phyloP scores from a whole-genome alignment of 2,797 vertebrate genomes.

The Falco novaeseelandiae region DNA sequence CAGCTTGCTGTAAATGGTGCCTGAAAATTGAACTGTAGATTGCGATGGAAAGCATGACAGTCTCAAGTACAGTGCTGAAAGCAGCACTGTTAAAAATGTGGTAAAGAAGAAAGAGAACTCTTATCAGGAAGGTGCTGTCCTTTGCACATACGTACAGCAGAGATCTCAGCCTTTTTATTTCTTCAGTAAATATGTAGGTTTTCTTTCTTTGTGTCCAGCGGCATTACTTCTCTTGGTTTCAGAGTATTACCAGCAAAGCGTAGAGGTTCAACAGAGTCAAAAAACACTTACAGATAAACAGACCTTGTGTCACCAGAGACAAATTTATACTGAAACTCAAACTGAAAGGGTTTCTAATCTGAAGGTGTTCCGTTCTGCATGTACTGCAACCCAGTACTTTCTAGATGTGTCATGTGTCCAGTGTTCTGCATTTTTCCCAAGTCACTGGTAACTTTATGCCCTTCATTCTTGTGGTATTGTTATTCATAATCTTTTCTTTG shows the following conservation, averaged over 20 bases:
- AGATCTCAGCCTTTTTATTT: background rate
- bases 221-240: background rate
- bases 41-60: background rate
- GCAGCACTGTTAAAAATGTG: background rate
- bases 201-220: background rate
- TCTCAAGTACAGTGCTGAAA: background rate
- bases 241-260: background rate
- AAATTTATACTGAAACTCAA: background rate
- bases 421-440: constrained; percentile 2
- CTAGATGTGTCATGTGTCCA: background rate
- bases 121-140: background rate
- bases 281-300: background rate
- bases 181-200: background rate
- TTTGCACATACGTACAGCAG: background rate
- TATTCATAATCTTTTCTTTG: constrained; percentile 65
- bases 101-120: background rate
- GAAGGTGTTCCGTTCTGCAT: background rate
- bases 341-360: background rate
- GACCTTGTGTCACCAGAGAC: background rate
- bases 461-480: constrained; percentile 57
- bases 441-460: constrained; percentile 43
- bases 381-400: background rate
- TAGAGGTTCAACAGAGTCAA: background rate
- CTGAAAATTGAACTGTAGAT: background rate
- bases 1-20: background rate